These are phyloP conservation scores for Drosophila melanica DNA, from an alignment of 1,140 invertebrate species.

Conservation along the genomic window DNA sequence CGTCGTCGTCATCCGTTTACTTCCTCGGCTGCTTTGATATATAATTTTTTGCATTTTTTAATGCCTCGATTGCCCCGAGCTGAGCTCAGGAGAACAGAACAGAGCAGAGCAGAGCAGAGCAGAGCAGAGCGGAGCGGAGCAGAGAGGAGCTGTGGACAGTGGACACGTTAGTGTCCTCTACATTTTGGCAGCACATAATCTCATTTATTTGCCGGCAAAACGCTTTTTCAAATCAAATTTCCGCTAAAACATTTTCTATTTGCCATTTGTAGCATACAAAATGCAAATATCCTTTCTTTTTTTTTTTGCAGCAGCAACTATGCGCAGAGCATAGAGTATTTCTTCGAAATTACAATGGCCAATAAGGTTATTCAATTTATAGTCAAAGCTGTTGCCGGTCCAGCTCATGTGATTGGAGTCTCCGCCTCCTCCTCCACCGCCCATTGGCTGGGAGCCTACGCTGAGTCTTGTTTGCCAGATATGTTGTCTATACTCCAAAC, in stretches of 20 bases:
- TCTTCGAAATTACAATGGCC: constrained; percentile 2
- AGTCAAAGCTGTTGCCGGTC: not conserved
- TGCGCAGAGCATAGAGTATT: not conserved
- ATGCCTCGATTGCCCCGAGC: constrained; percentile 74
- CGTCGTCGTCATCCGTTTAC: constrained; percentile 35
- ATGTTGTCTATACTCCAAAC: not conserved
- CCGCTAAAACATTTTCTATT: constrained; percentile 80
- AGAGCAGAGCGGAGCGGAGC: not conserved
- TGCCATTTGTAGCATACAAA: constrained; percentile 56
- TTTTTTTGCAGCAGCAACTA: not conserved
- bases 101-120: not conserved
- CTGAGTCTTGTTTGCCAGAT: not conserved
- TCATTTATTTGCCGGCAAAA: constrained; percentile 82
- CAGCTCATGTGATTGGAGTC: constrained; percentile 2
- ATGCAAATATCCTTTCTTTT: constrained; percentile 44
- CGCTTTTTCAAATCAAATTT: constrained; percentile 83
- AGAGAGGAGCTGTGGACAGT: not conserved
- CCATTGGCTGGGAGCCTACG: not conserved
- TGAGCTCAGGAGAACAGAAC: not conserved
- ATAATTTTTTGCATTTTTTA: constrained; percentile 81
- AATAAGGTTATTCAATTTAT: constrained; percentile 17
- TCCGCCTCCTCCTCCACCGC: not conserved
- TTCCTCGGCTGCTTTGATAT: constrained; percentile 73
- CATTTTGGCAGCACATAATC: constrained; percentile 82
- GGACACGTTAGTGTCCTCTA: constrained; percentile 63